These are phyloP conservation scores for Diachasmimorpha longicaudata DNA, from an alignment of 1,140 invertebrate genomes.

Conservation along the genomic window DNA sequence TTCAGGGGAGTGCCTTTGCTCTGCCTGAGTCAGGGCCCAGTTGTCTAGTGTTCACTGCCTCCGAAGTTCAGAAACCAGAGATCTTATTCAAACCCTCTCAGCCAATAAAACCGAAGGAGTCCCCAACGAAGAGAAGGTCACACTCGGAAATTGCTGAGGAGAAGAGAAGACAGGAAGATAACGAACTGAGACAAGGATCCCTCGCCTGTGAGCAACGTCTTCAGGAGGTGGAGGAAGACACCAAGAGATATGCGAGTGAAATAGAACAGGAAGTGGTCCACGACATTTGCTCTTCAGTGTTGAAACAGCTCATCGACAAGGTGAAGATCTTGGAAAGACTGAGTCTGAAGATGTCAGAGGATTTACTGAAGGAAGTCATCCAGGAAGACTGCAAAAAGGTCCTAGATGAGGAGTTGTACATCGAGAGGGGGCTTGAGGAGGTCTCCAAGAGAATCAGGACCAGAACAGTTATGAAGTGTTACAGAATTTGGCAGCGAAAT, in stretches of 20 bases:
- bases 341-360: conserved; percentile 35
- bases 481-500: conserved; percentile 60
- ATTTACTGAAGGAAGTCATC: conserved; percentile 52
- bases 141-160: background rate
- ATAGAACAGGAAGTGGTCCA: conserved; percentile 51
- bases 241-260: conserved; percentile 50
- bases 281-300: conserved; percentile 49
- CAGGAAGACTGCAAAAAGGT: conserved; percentile 37
- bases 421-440: conserved; percentile 41
- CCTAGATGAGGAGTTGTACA: conserved; percentile 40
- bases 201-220: conserved; percentile 26
- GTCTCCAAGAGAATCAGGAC: conserved; percentile 38
- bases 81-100: background rate
- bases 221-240: conserved; percentile 37
- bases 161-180: conserved; percentile 38
- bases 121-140: background rate
- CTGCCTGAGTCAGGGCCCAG: conserved; percentile 20
- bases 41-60: conserved; percentile 38
- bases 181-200: conserved; percentile 36
- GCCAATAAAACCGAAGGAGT: background rate
- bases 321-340: conserved; percentile 30
- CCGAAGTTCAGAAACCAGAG: background rate
- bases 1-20: no score
- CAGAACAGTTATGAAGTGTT: conserved; percentile 55
- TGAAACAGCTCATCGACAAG: conserved; percentile 54